Base-by-base conservation (phyloP, 2,888 invertebrate species). In the Tenthredo distinguenda region DNA sequence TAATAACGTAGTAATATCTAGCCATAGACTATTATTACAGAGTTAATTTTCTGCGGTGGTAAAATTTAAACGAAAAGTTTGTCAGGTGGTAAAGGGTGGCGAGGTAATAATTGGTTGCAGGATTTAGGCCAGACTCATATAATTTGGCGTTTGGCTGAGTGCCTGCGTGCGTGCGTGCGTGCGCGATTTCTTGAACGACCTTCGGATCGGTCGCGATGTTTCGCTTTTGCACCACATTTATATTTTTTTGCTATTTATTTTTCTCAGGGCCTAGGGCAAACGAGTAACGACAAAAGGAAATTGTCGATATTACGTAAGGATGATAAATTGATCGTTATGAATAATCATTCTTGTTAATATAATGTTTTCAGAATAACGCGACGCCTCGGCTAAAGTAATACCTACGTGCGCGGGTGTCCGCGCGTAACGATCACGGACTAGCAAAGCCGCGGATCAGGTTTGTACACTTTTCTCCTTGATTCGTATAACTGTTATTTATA, bases 391-490 rank as follows among this genome's bases (percentile, higher is more conserved):
- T 34, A 77, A 47, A 31, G 31, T 77, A 50, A 31, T 21, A n/a
- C 43, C n/a, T n/a, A 18, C 43, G 43, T 74, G 21, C 12, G 77
- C 77, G 50, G 81, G 34, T 62, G 81, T 10, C 34, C n/a, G 65
- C 84, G 34, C 79, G 68, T 26, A 40, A 86, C 74, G 77, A 58
- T 40, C 62, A 40, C 12, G 40, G 50, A 40, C n/a, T 31, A 74
- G 86, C 72, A 81, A 76, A 83, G 85, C 74, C 79, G 86, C 77
- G 86, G 71, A 87, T 85, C 87, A 88, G 89, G 87, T 90, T 88
- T 88, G 86, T 89, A 88, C 88, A 88, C 89, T 88, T 89, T 88
- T 89, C 87, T 87, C 87, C 87, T 87, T 87, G 87, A 83, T 83
- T 83, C 82, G 82, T 83, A 55, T 79, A 68, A 68, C 68, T 26